phyloP scores from a whole-genome alignment of 2,888 invertebrate genomes.

The Dicyrtomina minuta region DNA sequence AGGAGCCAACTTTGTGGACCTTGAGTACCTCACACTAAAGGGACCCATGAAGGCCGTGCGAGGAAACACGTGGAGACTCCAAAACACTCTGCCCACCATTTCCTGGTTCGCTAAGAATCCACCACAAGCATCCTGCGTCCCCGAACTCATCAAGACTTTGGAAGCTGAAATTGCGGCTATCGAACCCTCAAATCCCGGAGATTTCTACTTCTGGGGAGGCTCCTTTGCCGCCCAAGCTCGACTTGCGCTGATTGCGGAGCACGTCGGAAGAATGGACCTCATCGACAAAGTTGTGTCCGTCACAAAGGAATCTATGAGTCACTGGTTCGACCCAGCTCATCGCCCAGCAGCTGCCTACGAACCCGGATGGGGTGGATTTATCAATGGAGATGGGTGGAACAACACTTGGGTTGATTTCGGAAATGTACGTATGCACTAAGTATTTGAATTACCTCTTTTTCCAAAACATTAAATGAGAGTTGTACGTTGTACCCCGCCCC shows the following conservation, averaged over 20 bases:
- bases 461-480: too few relatives aligned
- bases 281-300: slow-evolving; percentile 9
- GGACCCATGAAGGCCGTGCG: slow-evolving; percentile 24
- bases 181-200: slow-evolving; percentile 39
- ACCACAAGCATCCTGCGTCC: slow-evolving; percentile 39
- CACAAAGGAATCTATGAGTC: slow-evolving; percentile 5
- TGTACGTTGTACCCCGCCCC: too few relatives aligned
- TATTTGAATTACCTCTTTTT: too few relatives aligned
- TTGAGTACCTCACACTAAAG: slow-evolving; percentile 29
- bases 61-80: slow-evolving; percentile 19
- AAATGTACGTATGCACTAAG: neutral
- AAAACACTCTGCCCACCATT: slow-evolving; percentile 37
- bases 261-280: slow-evolving; percentile 26
- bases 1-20: neutral
- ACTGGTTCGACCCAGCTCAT: slow-evolving; percentile 21
- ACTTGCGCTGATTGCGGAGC: slow-evolving; percentile 32
- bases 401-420: slow-evolving; percentile 29
- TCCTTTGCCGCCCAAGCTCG: slow-evolving; percentile 29
- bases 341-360: slow-evolving; percentile 15
- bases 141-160: slow-evolving; percentile 39
- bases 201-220: slow-evolving; percentile 50
- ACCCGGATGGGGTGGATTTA: slow-evolving; percentile 31
- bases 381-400: slow-evolving; percentile 38
- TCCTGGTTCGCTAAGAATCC: slow-evolving; percentile 38
- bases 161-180: slow-evolving; percentile 38